A percentile compares a stretch with the other conserved stretches of the same genome.
Conservation (phyloP, 2,888 invertebrate species). For the Ophraella communa region DNA sequence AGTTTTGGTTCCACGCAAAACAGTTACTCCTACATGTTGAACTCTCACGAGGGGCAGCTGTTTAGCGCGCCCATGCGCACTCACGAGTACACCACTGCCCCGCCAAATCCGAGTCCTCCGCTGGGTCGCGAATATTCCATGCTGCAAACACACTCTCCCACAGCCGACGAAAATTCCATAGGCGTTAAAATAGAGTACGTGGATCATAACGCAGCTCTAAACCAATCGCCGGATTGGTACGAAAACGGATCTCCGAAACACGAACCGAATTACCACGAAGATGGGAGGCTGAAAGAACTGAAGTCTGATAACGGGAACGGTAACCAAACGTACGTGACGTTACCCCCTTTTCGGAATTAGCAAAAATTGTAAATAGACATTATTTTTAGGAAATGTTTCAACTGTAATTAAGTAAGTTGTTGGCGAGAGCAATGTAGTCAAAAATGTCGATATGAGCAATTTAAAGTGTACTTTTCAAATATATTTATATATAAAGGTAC, state of each 20-base stretch:
- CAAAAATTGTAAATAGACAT: constrained; percentile 40
- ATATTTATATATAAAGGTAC: no score
- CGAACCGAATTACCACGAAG: constrained; percentile 62
- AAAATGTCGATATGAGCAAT: constrained; percentile 7
- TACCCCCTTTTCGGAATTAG: constrained; percentile 81
- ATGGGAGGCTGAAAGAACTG: constrained; percentile 55
- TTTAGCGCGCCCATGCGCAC: constrained; percentile 65
- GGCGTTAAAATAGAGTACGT: constrained; percentile 59
- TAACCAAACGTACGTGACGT: constrained; percentile 70
- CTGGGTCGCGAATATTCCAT: constrained; percentile 71
- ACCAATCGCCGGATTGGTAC: constrained; percentile 65
- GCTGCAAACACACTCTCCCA: constrained; percentile 69
- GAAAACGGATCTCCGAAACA: constrained; percentile 68
- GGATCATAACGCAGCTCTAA: constrained; percentile 55
- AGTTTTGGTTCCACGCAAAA: constrained; percentile 68
- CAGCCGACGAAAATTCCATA: constrained; percentile 57
- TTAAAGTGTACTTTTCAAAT: neutral
- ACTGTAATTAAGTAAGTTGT: constrained; percentile 1
- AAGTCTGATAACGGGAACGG: constrained; percentile 54
- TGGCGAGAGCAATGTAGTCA: constrained; percentile 31
- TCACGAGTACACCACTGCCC: constrained; percentile 67
- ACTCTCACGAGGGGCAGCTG: constrained; percentile 75
- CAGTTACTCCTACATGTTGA: constrained; percentile 69
- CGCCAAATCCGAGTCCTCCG: constrained; percentile 69
- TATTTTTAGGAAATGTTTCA: constrained; percentile 36